Percentiles rank a stretch among this genome's conserved stretches.
Evolutionary conservation across 1,140 invertebrate genomes (phyloP).

Genomic region (Drosophila sucinea): DNA sequence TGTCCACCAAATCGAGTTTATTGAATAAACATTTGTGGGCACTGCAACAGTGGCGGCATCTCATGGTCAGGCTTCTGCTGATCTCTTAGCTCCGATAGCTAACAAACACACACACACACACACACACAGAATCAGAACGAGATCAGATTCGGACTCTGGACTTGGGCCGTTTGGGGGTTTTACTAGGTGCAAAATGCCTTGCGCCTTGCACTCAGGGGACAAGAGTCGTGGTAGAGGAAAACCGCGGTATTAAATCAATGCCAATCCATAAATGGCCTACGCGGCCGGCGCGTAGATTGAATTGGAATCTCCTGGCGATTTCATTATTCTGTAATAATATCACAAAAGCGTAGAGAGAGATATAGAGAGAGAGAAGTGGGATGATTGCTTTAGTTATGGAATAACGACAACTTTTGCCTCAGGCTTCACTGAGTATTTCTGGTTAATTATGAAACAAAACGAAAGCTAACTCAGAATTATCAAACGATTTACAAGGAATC

Average conservation of each 20-base stretch:
- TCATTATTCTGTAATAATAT: constrained; percentile 79
- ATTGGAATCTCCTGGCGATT: constrained; percentile 77
- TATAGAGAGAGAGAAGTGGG: constrained; percentile 27
- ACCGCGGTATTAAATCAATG: constrained; percentile 79
- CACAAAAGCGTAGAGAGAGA: constrained; percentile 14
- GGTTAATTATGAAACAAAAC: constrained; percentile 42
- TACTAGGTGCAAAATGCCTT: constrained; percentile 80
- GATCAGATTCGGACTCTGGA: constrained; percentile 72
- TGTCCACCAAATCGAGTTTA: constrained; percentile 66
- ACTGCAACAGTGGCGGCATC: constrained; percentile 64
- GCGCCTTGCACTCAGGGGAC: constrained; percentile 75
- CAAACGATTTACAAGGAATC: constrained; percentile 9
- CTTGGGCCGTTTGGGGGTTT: constrained; percentile 34
- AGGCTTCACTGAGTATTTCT: constrained; percentile 35
- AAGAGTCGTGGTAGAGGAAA: constrained; percentile 38
- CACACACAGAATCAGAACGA: constrained; percentile 52
- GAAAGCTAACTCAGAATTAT: not conserved
- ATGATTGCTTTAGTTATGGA: constrained; percentile 3
- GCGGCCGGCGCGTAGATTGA: constrained; percentile 64
- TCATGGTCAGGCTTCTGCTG: constrained; percentile 39
- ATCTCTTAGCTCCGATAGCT: constrained; percentile 66
- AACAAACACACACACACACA: constrained; percentile 20
- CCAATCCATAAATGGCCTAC: constrained; percentile 79
- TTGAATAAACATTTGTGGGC: constrained; percentile 77
- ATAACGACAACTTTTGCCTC: not conserved